Evolutionary conservation across 2,888 invertebrate species (phyloP).

Genomic region (Meloe dianella): DNA sequence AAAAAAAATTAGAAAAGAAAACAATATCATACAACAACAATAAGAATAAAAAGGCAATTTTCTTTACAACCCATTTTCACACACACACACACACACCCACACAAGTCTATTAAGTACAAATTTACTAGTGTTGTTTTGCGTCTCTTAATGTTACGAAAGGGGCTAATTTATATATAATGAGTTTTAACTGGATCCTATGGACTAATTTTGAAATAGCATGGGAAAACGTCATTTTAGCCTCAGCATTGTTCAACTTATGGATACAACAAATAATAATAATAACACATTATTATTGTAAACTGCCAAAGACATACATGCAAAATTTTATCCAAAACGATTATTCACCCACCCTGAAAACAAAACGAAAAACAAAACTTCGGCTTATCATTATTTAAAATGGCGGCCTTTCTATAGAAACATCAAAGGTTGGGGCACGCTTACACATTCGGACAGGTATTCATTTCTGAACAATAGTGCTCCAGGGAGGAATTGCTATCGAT

Average conservation of each 20-base stretch:
- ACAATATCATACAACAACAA: constrained; percentile 7
- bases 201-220: constrained; percentile 33
- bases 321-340: constrained; percentile 6
- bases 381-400: not conserved
- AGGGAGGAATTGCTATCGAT: constrained; percentile 27
- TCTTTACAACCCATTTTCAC: constrained; percentile 30
- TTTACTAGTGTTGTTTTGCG: constrained; percentile 25
- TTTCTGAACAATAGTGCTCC: constrained; percentile 25
- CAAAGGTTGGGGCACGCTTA: not conserved
- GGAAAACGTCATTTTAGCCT: constrained; percentile 30
- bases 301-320: constrained; percentile 23
- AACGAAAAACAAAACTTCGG: too few species aligned
- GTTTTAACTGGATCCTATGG: constrained; percentile 14
- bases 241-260: constrained; percentile 5
- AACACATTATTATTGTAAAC: constrained; percentile 19
- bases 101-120: constrained; percentile 30
- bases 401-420: not conserved
- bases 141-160: constrained; percentile 6
- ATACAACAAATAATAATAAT: constrained; percentile 17
- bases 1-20: not conserved
- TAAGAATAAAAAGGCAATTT: constrained; percentile 31
- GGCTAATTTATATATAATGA: constrained; percentile 32
- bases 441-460: constrained; percentile 15
- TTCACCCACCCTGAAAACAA: not conserved
- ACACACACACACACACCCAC: constrained; percentile 5